Conservation (phyloP, 2,888 invertebrate species). For the Prosapia bicincta region DNA sequence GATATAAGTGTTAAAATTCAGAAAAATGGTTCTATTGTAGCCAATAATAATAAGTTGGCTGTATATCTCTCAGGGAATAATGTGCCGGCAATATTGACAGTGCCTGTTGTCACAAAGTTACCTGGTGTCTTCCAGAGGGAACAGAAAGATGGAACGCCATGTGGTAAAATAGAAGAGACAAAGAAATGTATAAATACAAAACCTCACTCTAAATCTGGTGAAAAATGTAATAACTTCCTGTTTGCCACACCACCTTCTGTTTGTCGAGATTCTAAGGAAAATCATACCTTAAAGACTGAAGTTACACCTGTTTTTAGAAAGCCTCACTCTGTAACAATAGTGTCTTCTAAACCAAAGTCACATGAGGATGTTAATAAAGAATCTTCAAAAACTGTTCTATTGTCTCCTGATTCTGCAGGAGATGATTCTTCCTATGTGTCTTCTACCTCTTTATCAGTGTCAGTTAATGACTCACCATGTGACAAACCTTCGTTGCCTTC, state of each 20-base stretch:
- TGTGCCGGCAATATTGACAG: constrained; percentile 9
- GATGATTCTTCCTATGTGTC: not conserved
- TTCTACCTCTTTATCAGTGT: constrained; percentile 14
- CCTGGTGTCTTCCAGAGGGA: constrained; percentile 26
- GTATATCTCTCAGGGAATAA: constrained; percentile 21
- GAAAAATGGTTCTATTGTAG: not conserved
- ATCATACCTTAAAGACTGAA: not conserved
- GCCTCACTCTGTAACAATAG: too few species aligned
- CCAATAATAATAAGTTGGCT: constrained; percentile 10
- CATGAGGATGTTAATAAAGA: not conserved
- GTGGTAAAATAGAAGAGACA: not conserved
- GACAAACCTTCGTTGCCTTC: constrained; percentile 32
- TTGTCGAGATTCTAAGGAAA: not conserved
- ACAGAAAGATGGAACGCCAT: not conserved
- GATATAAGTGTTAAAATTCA: constrained; percentile 1
- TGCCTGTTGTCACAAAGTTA: constrained; percentile 22
- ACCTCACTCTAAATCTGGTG: not conserved
- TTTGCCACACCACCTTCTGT: not conserved
- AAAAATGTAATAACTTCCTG: not conserved
- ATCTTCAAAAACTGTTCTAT: not conserved
- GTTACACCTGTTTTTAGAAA: constrained; percentile 16
- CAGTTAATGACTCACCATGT: constrained; percentile 1
- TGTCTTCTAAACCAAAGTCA: not conserved
- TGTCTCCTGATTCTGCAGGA: constrained; percentile 35
- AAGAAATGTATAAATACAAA: not conserved